These are phyloP conservation scores for Pteromalus puparum DNA, from an alignment of 1,140 invertebrate genomes.

Conservation along the genomic window DNA sequence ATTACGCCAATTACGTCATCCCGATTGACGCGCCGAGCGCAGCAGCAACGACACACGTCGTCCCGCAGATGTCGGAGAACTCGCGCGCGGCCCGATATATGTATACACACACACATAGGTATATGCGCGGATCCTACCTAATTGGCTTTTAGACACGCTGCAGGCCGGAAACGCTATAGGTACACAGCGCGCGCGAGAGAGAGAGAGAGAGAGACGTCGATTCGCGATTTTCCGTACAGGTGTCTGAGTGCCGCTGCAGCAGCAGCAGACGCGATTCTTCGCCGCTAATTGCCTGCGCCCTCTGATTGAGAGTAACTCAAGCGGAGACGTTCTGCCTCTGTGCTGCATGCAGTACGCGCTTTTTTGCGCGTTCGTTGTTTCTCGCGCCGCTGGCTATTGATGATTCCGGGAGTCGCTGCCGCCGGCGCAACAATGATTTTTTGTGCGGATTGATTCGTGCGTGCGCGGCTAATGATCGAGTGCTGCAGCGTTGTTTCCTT, in stretches of 20 bases:
- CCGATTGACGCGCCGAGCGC: conserved; percentile 30
- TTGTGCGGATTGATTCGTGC: not conserved
- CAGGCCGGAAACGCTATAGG: conserved; percentile 20
- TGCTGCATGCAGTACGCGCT: not conserved
- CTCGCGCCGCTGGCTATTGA: not conserved
- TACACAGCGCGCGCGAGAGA: not conserved
- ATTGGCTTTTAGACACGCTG: conserved; percentile 33
- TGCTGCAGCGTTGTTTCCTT: not conserved
- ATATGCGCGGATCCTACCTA: not conserved
- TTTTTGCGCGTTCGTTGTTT: not conserved
- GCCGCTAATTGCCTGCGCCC: not conserved
- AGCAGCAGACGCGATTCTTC: not conserved
- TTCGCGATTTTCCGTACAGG: not conserved
- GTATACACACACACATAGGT: not conserved
- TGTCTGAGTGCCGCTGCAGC: too few relatives aligned
- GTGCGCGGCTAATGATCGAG: not conserved
- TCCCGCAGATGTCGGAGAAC: not conserved
- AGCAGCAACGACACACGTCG: conserved; percentile 16
- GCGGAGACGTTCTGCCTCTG: not conserved
- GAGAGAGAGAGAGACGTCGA: not conserved
- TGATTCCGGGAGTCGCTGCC: not conserved
- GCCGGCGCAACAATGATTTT: not conserved
- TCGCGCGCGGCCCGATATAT: not conserved
- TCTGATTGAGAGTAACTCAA: not conserved
- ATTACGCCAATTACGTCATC: conserved; percentile 42